Conservation (phyloP, 2,797 vertebrate species). For the Aulostomus chinensis region DNA sequence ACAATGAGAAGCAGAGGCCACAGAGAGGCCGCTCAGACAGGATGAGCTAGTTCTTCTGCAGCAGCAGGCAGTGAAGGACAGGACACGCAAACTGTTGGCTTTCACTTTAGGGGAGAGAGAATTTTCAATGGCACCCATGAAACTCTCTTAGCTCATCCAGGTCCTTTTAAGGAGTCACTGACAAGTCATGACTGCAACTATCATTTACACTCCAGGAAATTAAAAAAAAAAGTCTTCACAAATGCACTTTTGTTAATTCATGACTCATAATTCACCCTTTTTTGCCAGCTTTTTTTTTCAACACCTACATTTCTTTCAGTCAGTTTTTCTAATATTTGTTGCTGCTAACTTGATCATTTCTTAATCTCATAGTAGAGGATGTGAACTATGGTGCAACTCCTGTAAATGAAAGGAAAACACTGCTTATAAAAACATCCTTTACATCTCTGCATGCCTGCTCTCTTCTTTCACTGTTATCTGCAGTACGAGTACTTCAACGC, state of each 20-base stretch:
- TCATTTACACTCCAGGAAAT: background rate
- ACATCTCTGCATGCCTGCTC: background rate
- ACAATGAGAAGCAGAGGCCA: slow-evolving; percentile 63
- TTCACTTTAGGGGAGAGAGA: slow-evolving; percentile 37
- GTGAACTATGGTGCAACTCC: no score
- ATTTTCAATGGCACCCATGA: slow-evolving; percentile 12
- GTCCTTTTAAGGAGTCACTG: slow-evolving; percentile 3
- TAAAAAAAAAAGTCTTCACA: no score
- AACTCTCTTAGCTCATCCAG: slow-evolving; percentile 2
- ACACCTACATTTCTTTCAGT: no score
- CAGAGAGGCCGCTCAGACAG: slow-evolving; percentile 64
- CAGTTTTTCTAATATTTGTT: no score
- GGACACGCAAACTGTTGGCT: slow-evolving; percentile 54
- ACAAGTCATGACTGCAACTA: background rate
- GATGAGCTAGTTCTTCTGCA: slow-evolving; percentile 64
- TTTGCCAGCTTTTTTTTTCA: no score
- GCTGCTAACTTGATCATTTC: no score
- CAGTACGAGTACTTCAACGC: slow-evolving; percentile 99
- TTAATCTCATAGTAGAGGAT: no score
- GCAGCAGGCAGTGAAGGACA: slow-evolving; percentile 63
- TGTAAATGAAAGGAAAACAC: no score
- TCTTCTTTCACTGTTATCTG: slow-evolving; percentile 6
- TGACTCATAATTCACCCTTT: no score
- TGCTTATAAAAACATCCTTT: no score
- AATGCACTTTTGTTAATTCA: no score